A percentile compares a stretch with the other conserved stretches of the same genome.
These are phyloP conservation scores for Chrysochloris asiatica DNA, from an alignment of 2,113 vertebrate genomes.

Conservation along the genomic window DNA sequence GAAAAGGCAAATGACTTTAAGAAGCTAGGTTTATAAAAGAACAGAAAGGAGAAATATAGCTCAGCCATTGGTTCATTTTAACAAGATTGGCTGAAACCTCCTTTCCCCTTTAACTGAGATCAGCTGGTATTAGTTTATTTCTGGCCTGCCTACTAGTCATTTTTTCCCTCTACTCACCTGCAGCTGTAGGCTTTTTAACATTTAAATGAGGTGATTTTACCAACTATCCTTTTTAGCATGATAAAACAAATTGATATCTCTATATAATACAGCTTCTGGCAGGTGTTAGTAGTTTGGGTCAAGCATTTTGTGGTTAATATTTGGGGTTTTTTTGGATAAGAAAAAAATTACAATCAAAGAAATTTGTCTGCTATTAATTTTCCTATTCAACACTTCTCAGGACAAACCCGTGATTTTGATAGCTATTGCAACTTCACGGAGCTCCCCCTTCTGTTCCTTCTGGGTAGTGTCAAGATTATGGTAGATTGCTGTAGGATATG, in stretches of 20 bases:
- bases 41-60: neutral
- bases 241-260: neutral
- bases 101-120: neutral
- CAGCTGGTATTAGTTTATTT: neutral
- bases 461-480: neutral
- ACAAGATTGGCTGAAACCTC: neutral
- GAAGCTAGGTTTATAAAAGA: neutral
- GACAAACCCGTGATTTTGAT: neutral
- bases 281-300: neutral
- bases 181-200: neutral
- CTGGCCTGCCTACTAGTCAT: neutral
- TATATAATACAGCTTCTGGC: neutral
- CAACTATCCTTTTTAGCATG: neutral
- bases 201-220: neutral
- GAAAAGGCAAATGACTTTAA: neutral
- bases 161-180: neutral
- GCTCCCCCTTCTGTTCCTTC: constrained; percentile 9
- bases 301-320: neutral
- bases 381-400: neutral
- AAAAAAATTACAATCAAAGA: neutral
- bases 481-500: neutral
- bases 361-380: neutral
- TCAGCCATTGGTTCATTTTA: neutral
- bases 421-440: neutral
- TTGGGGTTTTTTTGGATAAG: neutral